Conservation (phyloP, 2,113 vertebrate genomes). For the Anguilla rostrata region DNA sequence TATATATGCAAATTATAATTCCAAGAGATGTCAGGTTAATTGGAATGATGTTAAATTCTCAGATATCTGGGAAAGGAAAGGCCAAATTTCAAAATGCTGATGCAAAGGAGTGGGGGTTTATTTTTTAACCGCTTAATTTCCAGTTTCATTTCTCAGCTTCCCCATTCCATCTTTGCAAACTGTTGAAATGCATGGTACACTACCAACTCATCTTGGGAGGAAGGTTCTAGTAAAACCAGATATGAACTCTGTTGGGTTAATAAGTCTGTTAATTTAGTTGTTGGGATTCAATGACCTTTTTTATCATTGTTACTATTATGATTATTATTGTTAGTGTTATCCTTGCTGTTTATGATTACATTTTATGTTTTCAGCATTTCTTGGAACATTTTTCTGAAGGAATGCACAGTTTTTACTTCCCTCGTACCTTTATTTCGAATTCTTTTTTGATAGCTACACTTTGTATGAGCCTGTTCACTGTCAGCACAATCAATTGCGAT, state of each 20-base stretch:
- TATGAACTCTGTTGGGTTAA: conserved; percentile 45
- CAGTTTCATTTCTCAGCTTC: conserved; percentile 51
- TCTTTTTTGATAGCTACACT: conserved; percentile 24
- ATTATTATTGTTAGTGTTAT: conserved; percentile 60
- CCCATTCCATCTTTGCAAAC: conserved; percentile 51
- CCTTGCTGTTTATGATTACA: conserved; percentile 60
- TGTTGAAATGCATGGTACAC: conserved; percentile 52
- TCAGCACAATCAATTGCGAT: conserved; percentile 9
- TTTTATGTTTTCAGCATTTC: conserved; percentile 55
- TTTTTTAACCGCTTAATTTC: conserved; percentile 45
- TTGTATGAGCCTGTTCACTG: conserved; percentile 6
- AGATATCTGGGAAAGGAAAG: conserved; percentile 66
- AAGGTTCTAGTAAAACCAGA: conserved; percentile 39
- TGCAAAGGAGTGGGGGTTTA: conserved; percentile 53
- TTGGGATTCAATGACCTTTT: conserved; percentile 62
- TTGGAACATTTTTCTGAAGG: conserved; percentile 16
- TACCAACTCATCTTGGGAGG: conserved; percentile 43
- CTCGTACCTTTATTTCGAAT: not conserved
- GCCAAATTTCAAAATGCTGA: conserved; percentile 60
- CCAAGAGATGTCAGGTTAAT: conserved; percentile 55
- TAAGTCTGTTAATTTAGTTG: conserved; percentile 34
- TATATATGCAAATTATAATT: conserved; percentile 50
- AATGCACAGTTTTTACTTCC: conserved; percentile 13
- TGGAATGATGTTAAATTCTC: conserved; percentile 66
- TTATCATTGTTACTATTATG: conserved; percentile 59